Conservation (phyloP, 2,888 invertebrate species). For the Galeopsomyia nigrocyanea region DNA sequence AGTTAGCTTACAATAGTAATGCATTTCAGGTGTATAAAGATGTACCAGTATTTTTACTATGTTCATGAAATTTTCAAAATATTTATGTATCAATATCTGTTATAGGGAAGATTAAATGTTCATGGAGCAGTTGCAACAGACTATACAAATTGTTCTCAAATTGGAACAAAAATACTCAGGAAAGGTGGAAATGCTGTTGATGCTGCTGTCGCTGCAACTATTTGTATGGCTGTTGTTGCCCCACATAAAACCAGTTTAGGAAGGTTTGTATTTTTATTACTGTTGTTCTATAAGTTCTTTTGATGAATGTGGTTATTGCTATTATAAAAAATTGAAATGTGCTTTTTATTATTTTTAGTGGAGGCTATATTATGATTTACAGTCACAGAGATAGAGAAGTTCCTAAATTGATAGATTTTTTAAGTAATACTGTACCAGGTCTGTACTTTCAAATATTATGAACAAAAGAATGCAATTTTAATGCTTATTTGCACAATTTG, state of each 20-base stretch:
- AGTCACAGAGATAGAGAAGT: slow-evolving; percentile 74
- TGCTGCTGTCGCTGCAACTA: slow-evolving; percentile 80
- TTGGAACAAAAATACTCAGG: slow-evolving; percentile 78
- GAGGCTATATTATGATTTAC: slow-evolving; percentile 81
- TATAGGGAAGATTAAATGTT: slow-evolving; percentile 51
- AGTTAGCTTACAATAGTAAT: slow-evolving; percentile 81
- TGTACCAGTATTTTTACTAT: slow-evolving; percentile 4
- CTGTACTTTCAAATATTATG: not conserved
- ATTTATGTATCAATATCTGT: slow-evolving; percentile 8
- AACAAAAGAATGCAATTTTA: not conserved
- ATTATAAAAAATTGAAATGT: slow-evolving; percentile 14
- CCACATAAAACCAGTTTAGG: slow-evolving; percentile 83
- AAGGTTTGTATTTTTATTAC: slow-evolving; percentile 71
- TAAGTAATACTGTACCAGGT: slow-evolving; percentile 60
- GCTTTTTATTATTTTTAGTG: slow-evolving; percentile 70
- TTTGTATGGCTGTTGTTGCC: slow-evolving; percentile 81
- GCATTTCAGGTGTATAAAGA: slow-evolving; percentile 71
- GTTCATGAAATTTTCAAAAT: slow-evolving; percentile 5
- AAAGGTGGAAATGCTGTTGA: slow-evolving; percentile 83
- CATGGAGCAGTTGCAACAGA: slow-evolving; percentile 84
- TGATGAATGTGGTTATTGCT: not conserved
- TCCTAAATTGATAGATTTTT: slow-evolving; percentile 75
- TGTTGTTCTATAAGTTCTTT: slow-evolving; percentile 2
- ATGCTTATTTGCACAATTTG: slow-evolving; percentile 10
- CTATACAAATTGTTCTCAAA: slow-evolving; percentile 78